Evolutionary conservation across 2,888 invertebrate genomes (phyloP), one percentile per base, ranked within the genome.

Genomic region (Diabrotica balteata): DNA sequence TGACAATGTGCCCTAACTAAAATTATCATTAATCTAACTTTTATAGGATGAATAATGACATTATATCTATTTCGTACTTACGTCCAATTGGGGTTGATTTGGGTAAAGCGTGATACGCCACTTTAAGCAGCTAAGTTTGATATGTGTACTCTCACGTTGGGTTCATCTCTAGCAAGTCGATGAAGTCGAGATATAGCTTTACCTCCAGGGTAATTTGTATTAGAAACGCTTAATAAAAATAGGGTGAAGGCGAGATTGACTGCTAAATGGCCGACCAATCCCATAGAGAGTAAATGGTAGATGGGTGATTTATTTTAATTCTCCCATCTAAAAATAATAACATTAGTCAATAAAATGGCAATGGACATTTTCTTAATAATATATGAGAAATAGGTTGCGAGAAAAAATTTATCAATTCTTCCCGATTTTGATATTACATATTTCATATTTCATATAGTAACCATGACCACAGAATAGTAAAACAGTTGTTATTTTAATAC

Each of bases 191-290:
- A 88, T 63, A 98, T 90, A 0, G 97, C 97, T 22, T 90, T 86
- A 59, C 97, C 98, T 46, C 98, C 98, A 0, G 98, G 98, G 86
- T 99, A 99, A 85, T 99, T 99, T 44, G 91, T 90, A 78, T 91
- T 89, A n/a, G 98, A 95, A 10, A 97, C 91, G 75, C 92, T 89
- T 6, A 95, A 86, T 73, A 98, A 88, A 65, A 95, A 90, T 66
- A 91, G 79, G 0, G 97, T 92, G 74, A 95, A 89, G 7, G 91
- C 77, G 0, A 92, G 81, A 84, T 99, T 99, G 50, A 92, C 85
- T 42, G 91, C 79, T 45, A 98, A 84, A 81, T 97, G 93, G 3
- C 90, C 87, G 73, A 88, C 84, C 75, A 89, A 86, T 50, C 88
- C 86, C 80, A 92, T 82, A n/a, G 93, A 91, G 9, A 94, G 77